A percentile compares a stretch with the other conserved stretches of the same genome.
phyloP scores from a whole-genome alignment of 2,797 vertebrate genomes.

The Heteromormyrus szaboi region DNA sequence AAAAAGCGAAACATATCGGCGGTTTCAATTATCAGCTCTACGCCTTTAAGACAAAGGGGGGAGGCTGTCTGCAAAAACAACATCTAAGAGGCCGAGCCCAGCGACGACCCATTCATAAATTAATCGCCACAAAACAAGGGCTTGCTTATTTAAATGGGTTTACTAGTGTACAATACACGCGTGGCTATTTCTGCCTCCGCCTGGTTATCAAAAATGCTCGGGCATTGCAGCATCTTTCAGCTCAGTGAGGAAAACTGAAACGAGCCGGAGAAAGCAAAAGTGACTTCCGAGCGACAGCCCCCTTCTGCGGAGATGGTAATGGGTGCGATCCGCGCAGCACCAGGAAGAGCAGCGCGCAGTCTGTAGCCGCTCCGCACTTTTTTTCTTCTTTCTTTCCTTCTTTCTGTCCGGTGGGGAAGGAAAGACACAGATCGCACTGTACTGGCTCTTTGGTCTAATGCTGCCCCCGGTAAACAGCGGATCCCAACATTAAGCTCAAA shows the following conservation, averaged over 20 bases:
- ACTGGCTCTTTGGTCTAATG: conserved; percentile 20
- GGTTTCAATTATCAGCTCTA: conserved; percentile 30
- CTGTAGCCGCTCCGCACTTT: conserved; percentile 36
- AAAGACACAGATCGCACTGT: conserved; percentile 29
- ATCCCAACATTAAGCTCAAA: conserved; percentile 41
- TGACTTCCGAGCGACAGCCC: conserved; percentile 56
- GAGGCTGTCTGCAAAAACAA: conserved; percentile 34
- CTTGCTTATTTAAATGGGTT: conserved; percentile 34
- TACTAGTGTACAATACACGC: conserved; percentile 24
- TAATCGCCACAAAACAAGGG: conserved; percentile 46
- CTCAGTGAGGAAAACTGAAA: conserved; percentile 28
- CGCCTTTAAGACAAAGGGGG: conserved; percentile 65
- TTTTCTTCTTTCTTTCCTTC: conserved; percentile 18
- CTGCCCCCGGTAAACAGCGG: conserved; percentile 32
- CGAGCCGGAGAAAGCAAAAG: conserved; percentile 37
- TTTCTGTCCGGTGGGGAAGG: conserved; percentile 30
- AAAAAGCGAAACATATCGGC: not conserved
- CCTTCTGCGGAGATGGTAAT: conserved; percentile 32
- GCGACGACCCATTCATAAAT: conserved; percentile 77
- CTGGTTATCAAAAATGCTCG: conserved; percentile 27
- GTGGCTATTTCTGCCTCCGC: not conserved
- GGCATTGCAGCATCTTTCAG: conserved; percentile 27
- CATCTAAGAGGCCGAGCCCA: conserved; percentile 45
- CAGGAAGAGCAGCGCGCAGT: conserved; percentile 39
- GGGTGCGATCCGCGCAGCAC: conserved; percentile 42